Conservation (phyloP, 2,888 invertebrate species). For the Brachyptera putata region DNA sequence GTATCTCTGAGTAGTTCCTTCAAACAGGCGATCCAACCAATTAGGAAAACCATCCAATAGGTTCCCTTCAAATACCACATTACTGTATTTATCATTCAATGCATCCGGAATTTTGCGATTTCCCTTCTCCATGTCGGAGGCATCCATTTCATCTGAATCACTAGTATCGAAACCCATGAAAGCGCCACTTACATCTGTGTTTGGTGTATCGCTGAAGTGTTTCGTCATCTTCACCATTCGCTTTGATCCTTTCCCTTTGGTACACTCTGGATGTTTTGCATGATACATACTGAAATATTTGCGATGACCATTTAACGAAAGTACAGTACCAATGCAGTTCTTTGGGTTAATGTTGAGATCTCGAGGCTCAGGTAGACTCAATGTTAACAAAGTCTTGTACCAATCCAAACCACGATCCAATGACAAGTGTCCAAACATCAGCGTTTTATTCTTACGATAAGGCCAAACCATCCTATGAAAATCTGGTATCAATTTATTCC, state of each 20-base stretch:
- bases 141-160: constrained; percentile 47
- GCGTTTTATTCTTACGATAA: constrained; percentile 92
- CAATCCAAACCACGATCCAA: constrained; percentile 89
- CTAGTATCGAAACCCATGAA: constrained; percentile 80
- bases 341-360: constrained; percentile 89
- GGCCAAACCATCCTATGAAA: constrained; percentile 95
- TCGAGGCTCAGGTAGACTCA: constrained; percentile 77
- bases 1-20: constrained; percentile 92
- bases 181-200: constrained; percentile 57
- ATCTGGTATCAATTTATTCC: constrained; percentile 78
- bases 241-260: constrained; percentile 43
- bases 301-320: constrained; percentile 92
- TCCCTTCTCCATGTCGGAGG: constrained; percentile 45
- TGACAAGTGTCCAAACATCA: constrained; percentile 90
- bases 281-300: constrained; percentile 99
- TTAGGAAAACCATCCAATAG: constrained; percentile 87
- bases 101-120: constrained; percentile 37
- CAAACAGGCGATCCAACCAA: constrained; percentile 96
- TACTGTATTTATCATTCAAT: constrained; percentile 45
- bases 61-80: constrained; percentile 63
- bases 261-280: constrained; percentile 83
- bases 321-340: constrained; percentile 94
- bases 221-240: constrained; percentile 66
- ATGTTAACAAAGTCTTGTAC: constrained; percentile 86
- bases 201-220: constrained; percentile 28